Evolutionary conservation across 2,113 vertebrate genomes (phyloP).

Genomic region (Apus apus): DNA sequence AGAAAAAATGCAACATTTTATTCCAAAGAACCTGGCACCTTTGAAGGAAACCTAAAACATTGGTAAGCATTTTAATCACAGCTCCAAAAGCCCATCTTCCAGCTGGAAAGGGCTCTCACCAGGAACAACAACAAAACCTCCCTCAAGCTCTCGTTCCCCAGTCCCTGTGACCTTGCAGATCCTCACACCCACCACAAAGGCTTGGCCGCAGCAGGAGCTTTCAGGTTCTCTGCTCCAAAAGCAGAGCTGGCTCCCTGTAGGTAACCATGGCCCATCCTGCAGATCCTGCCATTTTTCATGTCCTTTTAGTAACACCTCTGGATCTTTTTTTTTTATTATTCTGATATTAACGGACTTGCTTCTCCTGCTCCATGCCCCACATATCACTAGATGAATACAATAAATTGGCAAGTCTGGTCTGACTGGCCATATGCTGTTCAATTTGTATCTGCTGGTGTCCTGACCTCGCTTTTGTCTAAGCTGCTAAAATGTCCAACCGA

Average conservation of each 20-base stretch:
- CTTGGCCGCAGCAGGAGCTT: neutral
- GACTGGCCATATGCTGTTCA: slow-evolving; percentile 36
- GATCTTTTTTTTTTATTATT: neutral
- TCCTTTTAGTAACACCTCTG: neutral
- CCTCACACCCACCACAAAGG: neutral
- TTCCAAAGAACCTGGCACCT: neutral
- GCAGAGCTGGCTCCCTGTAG: neutral
- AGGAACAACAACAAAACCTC: neutral
- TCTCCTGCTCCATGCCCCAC: neutral
- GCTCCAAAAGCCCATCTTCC: neutral
- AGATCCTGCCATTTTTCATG: neutral
- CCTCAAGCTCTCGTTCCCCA: neutral
- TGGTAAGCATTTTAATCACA: neutral
- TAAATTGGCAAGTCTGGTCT: neutral
- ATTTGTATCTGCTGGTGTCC: slow-evolving; percentile 45
- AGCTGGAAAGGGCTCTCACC: neutral
- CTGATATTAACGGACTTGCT: neutral
- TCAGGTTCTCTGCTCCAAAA: neutral
- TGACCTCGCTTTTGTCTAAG: slow-evolving; percentile 20
- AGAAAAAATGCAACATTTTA: neutral
- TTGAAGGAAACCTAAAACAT: neutral
- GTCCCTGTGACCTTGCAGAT: neutral
- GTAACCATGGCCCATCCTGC: neutral
- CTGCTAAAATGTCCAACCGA: neutral
- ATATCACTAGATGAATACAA: neutral